phyloP scores from a whole-genome alignment of 2,113 vertebrate species.

The Dissostichus mawsoni region DNA sequence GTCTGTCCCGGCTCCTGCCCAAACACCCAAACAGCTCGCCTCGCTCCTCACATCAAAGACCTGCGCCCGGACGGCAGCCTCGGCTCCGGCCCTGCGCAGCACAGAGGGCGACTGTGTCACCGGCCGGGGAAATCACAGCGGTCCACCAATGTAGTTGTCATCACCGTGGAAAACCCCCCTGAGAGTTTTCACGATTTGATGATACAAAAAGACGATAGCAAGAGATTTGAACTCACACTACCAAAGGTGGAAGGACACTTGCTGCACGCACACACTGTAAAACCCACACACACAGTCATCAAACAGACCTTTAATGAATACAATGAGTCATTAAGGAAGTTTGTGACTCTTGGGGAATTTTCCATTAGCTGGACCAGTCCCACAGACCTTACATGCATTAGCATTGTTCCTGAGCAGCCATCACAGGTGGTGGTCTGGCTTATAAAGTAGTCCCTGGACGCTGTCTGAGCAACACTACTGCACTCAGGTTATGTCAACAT shows the following conservation, averaged over 20 bases:
- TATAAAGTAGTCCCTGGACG: constrained; percentile 33
- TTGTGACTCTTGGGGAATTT: constrained; percentile 51
- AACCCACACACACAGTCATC: not conserved
- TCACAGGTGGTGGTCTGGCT: constrained; percentile 51
- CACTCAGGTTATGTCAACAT: constrained; percentile 54
- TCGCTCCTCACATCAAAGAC: constrained; percentile 81
- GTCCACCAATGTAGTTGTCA: constrained; percentile 25
- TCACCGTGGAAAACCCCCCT: constrained; percentile 63
- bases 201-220: constrained; percentile 14
- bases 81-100: constrained; percentile 45
- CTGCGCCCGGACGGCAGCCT: constrained; percentile 58
- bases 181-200: constrained; percentile 29
- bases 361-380: constrained; percentile 34
- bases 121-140: constrained; percentile 35
- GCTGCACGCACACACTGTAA: not conserved
- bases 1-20: constrained; percentile 80
- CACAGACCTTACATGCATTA: constrained; percentile 38
- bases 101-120: constrained; percentile 73
- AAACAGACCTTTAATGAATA: constrained; percentile 19
- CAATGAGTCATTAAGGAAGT: constrained; percentile 59
- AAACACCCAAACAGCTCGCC: constrained; percentile 83
- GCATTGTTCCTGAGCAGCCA: constrained; percentile 48
- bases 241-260: constrained; percentile 12
- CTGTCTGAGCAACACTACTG: constrained; percentile 42
- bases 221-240: constrained; percentile 12